phyloP scores from a whole-genome alignment of 2,888 invertebrate genomes.

The Chrysomela aeneicollis region DNA sequence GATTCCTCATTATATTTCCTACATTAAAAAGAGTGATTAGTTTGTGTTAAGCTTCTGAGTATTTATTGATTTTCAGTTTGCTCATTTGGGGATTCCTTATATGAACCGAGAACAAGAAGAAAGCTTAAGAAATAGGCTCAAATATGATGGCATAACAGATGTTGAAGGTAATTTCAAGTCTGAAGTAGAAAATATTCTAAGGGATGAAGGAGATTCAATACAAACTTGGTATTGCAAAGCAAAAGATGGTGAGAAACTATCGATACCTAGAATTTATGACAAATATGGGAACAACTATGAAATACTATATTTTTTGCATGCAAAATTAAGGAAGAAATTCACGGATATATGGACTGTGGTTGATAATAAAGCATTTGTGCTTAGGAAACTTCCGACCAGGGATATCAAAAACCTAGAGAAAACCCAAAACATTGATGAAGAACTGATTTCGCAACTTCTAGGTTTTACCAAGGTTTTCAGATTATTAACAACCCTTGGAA shows the following conservation, averaged over 20 bases:
- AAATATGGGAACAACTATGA: conserved; percentile 61
- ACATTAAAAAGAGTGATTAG: too few species aligned
- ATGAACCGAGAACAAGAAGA: conserved; percentile 67
- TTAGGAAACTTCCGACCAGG: conserved; percentile 55
- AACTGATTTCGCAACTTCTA: conserved; percentile 63
- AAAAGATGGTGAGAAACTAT: conserved; percentile 49
- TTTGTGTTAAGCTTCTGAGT: conserved; percentile 6
- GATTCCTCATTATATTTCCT: too few species aligned
- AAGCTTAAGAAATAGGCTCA: conserved; percentile 45
- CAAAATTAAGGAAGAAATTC: conserved; percentile 66
- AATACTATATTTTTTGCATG: conserved; percentile 68
- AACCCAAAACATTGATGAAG: conserved; percentile 62
- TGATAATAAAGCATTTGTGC: conserved; percentile 54
- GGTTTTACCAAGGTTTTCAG: conserved; percentile 76
- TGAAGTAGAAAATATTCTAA: conserved; percentile 48
- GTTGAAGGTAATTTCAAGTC: conserved; percentile 47
- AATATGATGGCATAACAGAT: conserved; percentile 58
- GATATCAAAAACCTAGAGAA: conserved; percentile 52
- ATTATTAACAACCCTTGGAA: conserved; percentile 66
- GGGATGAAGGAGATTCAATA: conserved; percentile 54
- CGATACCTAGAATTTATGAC: conserved; percentile 44
- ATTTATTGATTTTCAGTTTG: conserved; percentile 64
- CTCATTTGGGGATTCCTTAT: conserved; percentile 73
- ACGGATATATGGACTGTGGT: conserved; percentile 52
- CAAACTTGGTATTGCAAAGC: conserved; percentile 55